Evolutionary conservation across 92 coral and sea anemone species (phyloP), one percentile per base, ranked within the genome.

Genomic region (Pocillopora meandrina): DNA sequence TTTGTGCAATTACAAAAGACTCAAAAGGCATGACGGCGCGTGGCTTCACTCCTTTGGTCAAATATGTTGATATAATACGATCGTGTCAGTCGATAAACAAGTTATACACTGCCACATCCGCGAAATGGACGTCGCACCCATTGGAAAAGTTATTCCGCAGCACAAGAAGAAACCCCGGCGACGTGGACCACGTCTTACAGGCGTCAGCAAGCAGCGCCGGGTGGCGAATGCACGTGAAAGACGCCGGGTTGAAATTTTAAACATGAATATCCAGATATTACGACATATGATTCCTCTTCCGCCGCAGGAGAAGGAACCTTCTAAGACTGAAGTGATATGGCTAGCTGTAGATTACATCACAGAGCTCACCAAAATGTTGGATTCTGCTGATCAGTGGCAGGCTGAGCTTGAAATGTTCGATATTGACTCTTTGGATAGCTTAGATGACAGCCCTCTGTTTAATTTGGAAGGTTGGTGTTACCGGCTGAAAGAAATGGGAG

Each of bases 271-370:
- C 65, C 93, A 94, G 73, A 89, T 78, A 23, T 73, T 94, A 23
- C 69, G 98, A 56, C 92, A 94, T 56, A 63, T 94, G 70, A 82
- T 94, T 55, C 98, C 98, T 21, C 85, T 94, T 19, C 95, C 95
- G 71, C 93, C 98, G 19, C 90, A 88, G 76, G 98, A 92, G 82
- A 94, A 90, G 77, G 95, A 92, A 71, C 98, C 95, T 26, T 91
- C 98, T 9, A 94, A 92, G 85, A 94, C 95, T 1, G 98, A 94
- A 55, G 95, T 94, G 64, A 94, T 94, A 19, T 94, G 98, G 98
- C 42, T 94, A 79, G 98, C 98, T 1, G 98, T 94, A 9, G 91
- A 93, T 63, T 94, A 94, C 68, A 94, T 94, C 49, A 77, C 88
- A 15, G 88, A 84, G 76, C 82, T 84, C 15, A 84, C 76, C 47